Conservation (phyloP, 2,888 invertebrate species). For the Xylophagus ater region DNA sequence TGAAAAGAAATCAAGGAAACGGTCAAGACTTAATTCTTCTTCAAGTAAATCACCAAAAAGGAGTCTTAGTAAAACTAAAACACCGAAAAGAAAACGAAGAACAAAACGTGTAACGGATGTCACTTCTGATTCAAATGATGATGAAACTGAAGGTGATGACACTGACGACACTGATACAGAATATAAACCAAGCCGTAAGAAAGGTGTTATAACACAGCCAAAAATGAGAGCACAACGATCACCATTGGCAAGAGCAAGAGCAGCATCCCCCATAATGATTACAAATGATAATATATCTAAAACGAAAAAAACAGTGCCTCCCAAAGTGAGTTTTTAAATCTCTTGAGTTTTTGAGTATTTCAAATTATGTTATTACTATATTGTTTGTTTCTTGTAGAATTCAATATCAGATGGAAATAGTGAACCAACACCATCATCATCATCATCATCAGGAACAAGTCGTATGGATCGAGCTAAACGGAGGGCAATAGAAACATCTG, state of each 20-base stretch:
- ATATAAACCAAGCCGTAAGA: slow-evolving; percentile 28
- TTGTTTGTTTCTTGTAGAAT: slow-evolving; percentile 1
- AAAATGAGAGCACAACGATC: slow-evolving; percentile 25
- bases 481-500: slow-evolving; percentile 20
- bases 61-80: slow-evolving; percentile 9
- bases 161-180: slow-evolving; percentile 17
- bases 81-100: slow-evolving; percentile 18
- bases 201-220: slow-evolving; percentile 12
- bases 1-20: slow-evolving; percentile 43
- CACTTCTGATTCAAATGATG: slow-evolving; percentile 22
- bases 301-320: slow-evolving; percentile 25
- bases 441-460: slow-evolving; percentile 21
- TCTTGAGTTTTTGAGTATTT: no score
- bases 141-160: slow-evolving; percentile 5
- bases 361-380: neutral
- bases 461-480: slow-evolving; percentile 26
- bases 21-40: slow-evolving; percentile 18
- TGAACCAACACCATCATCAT: slow-evolving; percentile 3
- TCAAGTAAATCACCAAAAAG: slow-evolving; percentile 5
- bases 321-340: slow-evolving; percentile 21
- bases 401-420: slow-evolving; percentile 1
- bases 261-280: slow-evolving; percentile 27
- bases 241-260: slow-evolving; percentile 28
- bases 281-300: slow-evolving; percentile 21
- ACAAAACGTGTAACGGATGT: no score